phyloP scores from a whole-genome alignment of 2,888 invertebrate genomes.

The Eupithecia subumbrata region DNA sequence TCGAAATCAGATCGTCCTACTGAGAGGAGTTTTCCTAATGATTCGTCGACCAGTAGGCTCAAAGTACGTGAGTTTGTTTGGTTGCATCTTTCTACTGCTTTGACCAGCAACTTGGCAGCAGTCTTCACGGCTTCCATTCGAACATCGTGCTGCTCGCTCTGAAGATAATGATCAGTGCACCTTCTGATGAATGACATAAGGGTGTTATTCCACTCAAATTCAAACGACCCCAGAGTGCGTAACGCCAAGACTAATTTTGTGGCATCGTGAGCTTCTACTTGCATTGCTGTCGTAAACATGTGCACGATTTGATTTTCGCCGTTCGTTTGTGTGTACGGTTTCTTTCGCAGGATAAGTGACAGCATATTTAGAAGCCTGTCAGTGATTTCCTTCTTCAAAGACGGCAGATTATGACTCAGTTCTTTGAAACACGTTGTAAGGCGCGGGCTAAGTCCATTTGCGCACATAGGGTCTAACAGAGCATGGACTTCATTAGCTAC shows the following conservation, averaged over 20 bases:
- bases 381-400: constrained; percentile 95
- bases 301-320: constrained; percentile 74
- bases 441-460: constrained; percentile 94
- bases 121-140: constrained; percentile 96
- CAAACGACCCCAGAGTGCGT: constrained; percentile 94
- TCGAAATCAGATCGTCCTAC: constrained; percentile 98
- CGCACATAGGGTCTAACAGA: constrained; percentile 95
- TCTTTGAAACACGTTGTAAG: constrained; percentile 96
- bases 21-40: constrained; percentile 94
- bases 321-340: constrained; percentile 87
- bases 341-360: constrained; percentile 95
- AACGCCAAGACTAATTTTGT: constrained; percentile 95
- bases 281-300: constrained; percentile 69
- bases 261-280: constrained; percentile 87
- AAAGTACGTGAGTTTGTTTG: constrained; percentile 91
- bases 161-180: constrained; percentile 95
- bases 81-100: constrained; percentile 88
- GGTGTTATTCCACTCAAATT: constrained; percentile 95
- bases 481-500: constrained; percentile 91
- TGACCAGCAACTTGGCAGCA: constrained; percentile 93
- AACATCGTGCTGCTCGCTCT: constrained; percentile 95
- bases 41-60: constrained; percentile 94
- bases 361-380: constrained; percentile 96
- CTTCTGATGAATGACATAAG: constrained; percentile 96
- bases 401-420: constrained; percentile 94